These are phyloP conservation scores for Lepidurus arcticus DNA, from an alignment of 1,140 invertebrate species.

Conservation along the genomic window DNA sequence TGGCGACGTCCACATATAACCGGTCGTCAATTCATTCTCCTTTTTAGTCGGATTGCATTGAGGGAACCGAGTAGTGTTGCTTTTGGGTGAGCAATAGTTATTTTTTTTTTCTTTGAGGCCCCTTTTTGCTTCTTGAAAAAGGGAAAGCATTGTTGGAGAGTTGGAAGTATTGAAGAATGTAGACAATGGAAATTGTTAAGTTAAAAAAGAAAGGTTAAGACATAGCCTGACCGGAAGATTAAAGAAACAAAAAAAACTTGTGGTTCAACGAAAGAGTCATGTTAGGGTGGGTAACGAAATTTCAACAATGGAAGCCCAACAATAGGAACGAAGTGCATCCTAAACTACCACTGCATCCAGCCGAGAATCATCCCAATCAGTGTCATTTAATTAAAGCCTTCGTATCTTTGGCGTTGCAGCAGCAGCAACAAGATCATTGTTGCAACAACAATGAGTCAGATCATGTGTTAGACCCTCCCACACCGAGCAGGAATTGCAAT, in stretches of 20 bases:
- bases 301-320: conserved; percentile 15
- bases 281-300: neutral
- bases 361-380: conserved; percentile 2
- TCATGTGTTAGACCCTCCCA: neutral
- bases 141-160: no score
- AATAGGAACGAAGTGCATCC: conserved; percentile 11
- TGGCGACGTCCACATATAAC: neutral
- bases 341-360: neutral
- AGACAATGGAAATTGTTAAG: no score
- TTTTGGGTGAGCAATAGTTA: neutral
- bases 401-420: neutral
- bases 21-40: neutral
- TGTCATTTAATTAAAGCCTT: conserved; percentile 10
- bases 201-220: neutral
- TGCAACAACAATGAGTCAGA: neutral
- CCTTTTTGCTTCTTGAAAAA: no score
- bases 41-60: neutral
- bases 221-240: neutral
- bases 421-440: neutral
- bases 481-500: neutral
- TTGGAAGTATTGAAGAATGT: no score
- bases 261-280: neutral
- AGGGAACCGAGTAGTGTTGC: neutral
- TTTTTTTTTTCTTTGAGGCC: no score
- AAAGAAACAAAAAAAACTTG: neutral